phyloP scores from a whole-genome alignment of 2,888 invertebrate species.

The Toxonevra muliebris region DNA sequence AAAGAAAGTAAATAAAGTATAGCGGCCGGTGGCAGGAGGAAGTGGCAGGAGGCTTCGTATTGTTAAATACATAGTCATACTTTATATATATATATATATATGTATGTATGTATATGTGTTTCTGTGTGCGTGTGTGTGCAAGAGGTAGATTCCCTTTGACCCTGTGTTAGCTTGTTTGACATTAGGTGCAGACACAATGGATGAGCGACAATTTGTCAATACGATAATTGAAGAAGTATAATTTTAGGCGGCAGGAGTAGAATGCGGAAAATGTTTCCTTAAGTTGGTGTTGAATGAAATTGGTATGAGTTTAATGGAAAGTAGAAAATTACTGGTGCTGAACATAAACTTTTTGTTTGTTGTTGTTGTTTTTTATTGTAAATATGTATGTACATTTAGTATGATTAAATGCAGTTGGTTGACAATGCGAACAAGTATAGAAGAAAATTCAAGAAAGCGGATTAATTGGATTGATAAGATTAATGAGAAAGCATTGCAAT shows the following conservation, averaged over 20 bases:
- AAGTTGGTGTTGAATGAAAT: too few species aligned
- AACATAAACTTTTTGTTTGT: constrained; percentile 17
- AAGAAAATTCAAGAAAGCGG: constrained; percentile 17
- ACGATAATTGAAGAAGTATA: constrained; percentile 51
- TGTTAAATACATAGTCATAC: neutral
- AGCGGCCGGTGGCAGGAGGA: neutral
- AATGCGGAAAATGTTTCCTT: constrained; percentile 5
- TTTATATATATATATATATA: neutral
- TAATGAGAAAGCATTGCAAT: constrained; percentile 55
- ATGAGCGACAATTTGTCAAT: constrained; percentile 57
- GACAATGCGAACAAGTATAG: constrained; percentile 21
- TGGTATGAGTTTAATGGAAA: too few species aligned
- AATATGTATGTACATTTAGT: neutral
- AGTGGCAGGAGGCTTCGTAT: too few species aligned
- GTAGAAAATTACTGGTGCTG: neutral
- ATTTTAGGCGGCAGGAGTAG: neutral
- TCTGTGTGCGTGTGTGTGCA: neutral
- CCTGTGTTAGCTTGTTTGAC: constrained; percentile 26
- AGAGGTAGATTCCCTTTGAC: constrained; percentile 18
- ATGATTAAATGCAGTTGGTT: constrained; percentile 25
- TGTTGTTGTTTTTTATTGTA: too few species aligned
- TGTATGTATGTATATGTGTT: too few species aligned
- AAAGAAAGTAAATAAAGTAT: constrained; percentile 22
- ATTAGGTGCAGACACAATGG: constrained; percentile 36
- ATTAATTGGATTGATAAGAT: constrained; percentile 63